These are phyloP conservation scores for Ophion costatus DNA, from an alignment of 2,888 invertebrate species.

Conservation along the genomic window DNA sequence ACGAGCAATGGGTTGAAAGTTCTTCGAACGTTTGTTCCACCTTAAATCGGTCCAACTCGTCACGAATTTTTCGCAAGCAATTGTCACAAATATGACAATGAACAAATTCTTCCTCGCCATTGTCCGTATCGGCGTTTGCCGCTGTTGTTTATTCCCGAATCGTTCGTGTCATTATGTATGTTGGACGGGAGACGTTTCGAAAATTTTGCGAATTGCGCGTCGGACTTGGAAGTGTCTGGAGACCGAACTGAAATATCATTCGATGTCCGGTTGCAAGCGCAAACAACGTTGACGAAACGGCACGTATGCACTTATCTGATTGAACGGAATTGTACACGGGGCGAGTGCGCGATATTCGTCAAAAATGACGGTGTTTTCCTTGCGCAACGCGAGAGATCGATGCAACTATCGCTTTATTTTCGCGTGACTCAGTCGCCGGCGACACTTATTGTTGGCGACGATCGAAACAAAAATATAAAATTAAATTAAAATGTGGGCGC, in stretches of 20 bases:
- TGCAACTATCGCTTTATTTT: neutral
- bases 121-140: neutral
- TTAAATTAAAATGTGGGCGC: no score
- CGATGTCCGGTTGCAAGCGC: no score
- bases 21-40: constrained; percentile 45
- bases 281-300: neutral
- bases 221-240: constrained; percentile 7
- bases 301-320: neutral
- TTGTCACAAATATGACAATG: neutral
- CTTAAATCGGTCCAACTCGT: constrained; percentile 2
- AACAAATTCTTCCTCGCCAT: constrained; percentile 13
- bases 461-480: no score
- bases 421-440: neutral
- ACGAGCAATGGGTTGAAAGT: constrained; percentile 35
- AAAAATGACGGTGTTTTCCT: neutral
- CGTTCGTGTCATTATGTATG: neutral
- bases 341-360: neutral
- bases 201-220: neutral
- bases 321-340: neutral
- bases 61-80: constrained; percentile 10
- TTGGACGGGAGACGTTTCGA: neutral
- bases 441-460: no score
- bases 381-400: constrained; percentile 9
- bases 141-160: no score
- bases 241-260: constrained; percentile 39